These are phyloP conservation scores for Oreochromis mossambicus DNA, from an alignment of 2,797 vertebrate genomes.

Conservation along the genomic window DNA sequence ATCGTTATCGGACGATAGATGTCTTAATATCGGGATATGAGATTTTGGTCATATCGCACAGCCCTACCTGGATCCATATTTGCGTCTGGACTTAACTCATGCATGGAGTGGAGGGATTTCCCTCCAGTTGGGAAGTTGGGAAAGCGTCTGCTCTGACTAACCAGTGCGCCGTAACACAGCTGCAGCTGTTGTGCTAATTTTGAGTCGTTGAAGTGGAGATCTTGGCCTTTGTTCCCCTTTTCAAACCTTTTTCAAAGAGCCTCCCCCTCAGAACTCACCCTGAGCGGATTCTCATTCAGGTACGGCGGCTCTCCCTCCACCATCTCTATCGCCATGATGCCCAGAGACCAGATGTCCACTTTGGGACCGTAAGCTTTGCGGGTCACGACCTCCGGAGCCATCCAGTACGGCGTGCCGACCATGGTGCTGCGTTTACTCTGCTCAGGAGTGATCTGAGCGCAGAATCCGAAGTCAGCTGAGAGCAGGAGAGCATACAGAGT, in stretches of 20 bases:
- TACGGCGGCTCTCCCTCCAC: conserved; percentile 95
- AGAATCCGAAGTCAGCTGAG: conserved; percentile 94
- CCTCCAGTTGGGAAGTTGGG: background rate
- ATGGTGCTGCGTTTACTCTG: conserved; percentile 97
- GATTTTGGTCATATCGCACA: too few species aligned
- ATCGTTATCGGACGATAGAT: too few species aligned
- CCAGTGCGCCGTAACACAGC: fast-evolving
- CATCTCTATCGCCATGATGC: conserved; percentile 98
- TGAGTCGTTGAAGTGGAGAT: background rate
- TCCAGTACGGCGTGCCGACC: conserved; percentile 97
- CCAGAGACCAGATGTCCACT: conserved; percentile 96
- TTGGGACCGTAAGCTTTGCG: conserved; percentile 94
- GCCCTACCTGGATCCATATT: background rate
- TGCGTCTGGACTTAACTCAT: background rate
- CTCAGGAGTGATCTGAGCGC: conserved; percentile 95
- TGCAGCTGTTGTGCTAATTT: background rate
- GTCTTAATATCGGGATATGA: too few species aligned
- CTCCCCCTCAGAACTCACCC: conserved; percentile 72
- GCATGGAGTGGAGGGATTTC: background rate
- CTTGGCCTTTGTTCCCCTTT: fast-evolving
- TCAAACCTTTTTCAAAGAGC: background rate
- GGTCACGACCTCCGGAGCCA: conserved; percentile 95
- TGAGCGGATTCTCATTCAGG: conserved; percentile 92
- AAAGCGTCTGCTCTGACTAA: background rate
- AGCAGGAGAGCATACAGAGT: background rate